Base-by-base conservation (phyloP, 2,888 invertebrate species). In the Trissoscelio sp. region DNA sequence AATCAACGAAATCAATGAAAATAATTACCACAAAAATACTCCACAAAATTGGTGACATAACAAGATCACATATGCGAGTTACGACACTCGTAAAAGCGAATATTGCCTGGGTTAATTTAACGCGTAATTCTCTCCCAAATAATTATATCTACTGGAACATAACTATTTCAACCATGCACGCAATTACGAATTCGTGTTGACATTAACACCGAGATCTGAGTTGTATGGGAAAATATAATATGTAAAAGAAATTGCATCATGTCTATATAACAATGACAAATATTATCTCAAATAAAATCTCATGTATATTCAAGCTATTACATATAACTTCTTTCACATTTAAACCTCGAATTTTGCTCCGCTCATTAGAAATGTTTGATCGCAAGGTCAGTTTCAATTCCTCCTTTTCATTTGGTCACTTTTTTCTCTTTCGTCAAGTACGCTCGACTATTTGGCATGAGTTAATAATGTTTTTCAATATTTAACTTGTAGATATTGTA, bases 231-330 rank as follows among this genome's bases (percentile, higher is more conserved):
- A 48, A 72, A 46, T 18, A 60, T 31, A 31, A 39, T 51, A 72
- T 18, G n/a, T n/a, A n/a, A n/a, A n/a, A n/a, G n/a, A n/a, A 24
- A 39, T 72, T 72, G 60, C 72, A 72, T 60, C 60, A 72, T 12
- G 28, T 0, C 6, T 18, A 55, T 48, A 20, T 4, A 3, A 72
- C 72, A 72, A 72, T 60, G 16, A 72, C 51, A 46, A 34, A 18
- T 48, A 31, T 39, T 60, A 60, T 60, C 60, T 16, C 16, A 11
- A 44, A 14, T n/a, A 9, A 14, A 55, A 69, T 69, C 67, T 67
- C 37, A 66, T 66, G 51, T 67, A 55, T 55, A 67, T 67, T 67
- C 67, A 55, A 67, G 20, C 28, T 42, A 16, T 53, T 67, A 67
- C 48, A 51, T 31, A 46, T 44, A 28, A 18, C 37, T 12, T 66